Percentiles rank a stretch among this genome's conserved stretches.
These are phyloP conservation scores for Pseudorasbora parva DNA, from an alignment of 2,113 vertebrate species.

Conservation along the genomic window DNA sequence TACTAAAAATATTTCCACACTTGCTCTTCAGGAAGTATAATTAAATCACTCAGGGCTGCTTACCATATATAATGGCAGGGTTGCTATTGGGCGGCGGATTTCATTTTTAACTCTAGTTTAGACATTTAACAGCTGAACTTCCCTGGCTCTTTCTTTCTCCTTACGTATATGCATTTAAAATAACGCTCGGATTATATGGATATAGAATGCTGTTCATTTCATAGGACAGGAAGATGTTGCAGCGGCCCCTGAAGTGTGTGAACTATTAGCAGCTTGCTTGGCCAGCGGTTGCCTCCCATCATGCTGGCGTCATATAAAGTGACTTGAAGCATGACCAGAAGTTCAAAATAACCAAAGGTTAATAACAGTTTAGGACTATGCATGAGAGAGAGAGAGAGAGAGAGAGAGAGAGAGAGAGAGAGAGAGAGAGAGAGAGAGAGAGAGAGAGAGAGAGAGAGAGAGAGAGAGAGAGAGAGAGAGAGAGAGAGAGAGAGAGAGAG, in stretches of 20 bases:
- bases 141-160: constrained; percentile 44
- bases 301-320: constrained; percentile 55
- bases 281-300: constrained; percentile 57
- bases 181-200: constrained; percentile 62
- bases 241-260: constrained; percentile 54
- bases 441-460: constrained; percentile 34
- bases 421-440: constrained; percentile 43
- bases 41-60: constrained; percentile 54
- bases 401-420: no score
- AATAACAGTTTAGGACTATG: constrained; percentile 64
- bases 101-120: constrained; percentile 72
- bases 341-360: constrained; percentile 71
- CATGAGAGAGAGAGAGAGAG: constrained; percentile 36
- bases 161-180: constrained; percentile 61
- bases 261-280: constrained; percentile 61
- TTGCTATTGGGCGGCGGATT: constrained; percentile 64
- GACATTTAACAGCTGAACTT: constrained; percentile 73
- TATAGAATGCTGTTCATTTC: constrained; percentile 62
- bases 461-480: constrained; percentile 54
- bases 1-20: constrained; percentile 65
- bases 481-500: background rate
- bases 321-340: constrained; percentile 61
- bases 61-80: constrained; percentile 66
- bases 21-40: constrained; percentile 59
- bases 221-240: constrained; percentile 71